These are phyloP conservation scores for Cistogaster globosa DNA, from an alignment of 2,888 invertebrate genomes.

Conservation along the genomic window DNA sequence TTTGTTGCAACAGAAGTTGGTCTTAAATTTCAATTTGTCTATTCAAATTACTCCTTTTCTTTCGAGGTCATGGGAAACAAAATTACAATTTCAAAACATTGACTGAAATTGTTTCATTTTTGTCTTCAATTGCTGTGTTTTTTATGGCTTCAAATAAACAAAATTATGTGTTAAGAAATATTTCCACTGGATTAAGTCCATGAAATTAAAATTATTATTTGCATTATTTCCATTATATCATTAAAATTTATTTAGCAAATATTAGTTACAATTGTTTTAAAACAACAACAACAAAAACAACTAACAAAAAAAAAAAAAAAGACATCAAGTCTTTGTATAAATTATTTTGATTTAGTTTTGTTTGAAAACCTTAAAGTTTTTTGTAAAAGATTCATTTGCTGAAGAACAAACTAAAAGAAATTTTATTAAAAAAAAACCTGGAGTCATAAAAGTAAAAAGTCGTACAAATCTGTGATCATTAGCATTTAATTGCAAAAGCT, in stretches of 20 bases:
- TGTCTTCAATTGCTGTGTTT: conserved; percentile 25
- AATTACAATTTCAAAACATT: conserved; percentile 58
- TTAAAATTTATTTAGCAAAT: conserved; percentile 7
- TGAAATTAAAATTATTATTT: conserved; percentile 73
- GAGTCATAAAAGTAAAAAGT: too few relatives aligned
- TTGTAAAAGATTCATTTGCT: too few relatives aligned
- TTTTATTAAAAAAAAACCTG: too few relatives aligned
- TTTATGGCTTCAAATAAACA: conserved; percentile 36
- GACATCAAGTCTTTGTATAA: neutral
- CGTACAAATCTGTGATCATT: too few relatives aligned
- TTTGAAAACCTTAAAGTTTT: too few relatives aligned
- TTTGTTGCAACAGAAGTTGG: conserved; percentile 61
- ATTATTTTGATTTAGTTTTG: too few relatives aligned
- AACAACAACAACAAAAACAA: neutral
- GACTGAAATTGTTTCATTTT: conserved; percentile 32
- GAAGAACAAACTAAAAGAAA: too few relatives aligned
- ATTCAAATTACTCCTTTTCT: conserved; percentile 77
- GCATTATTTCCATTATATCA: conserved; percentile 15
- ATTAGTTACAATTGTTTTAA: neutral
- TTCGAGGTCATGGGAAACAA: conserved; percentile 81
- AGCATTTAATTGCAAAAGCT: too few relatives aligned
- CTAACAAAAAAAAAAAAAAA: too few relatives aligned
- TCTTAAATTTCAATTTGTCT: conserved; percentile 66
- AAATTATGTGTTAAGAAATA: conserved; percentile 50
- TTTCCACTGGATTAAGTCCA: conserved; percentile 63